A percentile compares a stretch with the other conserved stretches of the same genome.
Evolutionary conservation across 2,113 vertebrate genomes (phyloP).

Genomic region (Laticauda laticaudata): DNA sequence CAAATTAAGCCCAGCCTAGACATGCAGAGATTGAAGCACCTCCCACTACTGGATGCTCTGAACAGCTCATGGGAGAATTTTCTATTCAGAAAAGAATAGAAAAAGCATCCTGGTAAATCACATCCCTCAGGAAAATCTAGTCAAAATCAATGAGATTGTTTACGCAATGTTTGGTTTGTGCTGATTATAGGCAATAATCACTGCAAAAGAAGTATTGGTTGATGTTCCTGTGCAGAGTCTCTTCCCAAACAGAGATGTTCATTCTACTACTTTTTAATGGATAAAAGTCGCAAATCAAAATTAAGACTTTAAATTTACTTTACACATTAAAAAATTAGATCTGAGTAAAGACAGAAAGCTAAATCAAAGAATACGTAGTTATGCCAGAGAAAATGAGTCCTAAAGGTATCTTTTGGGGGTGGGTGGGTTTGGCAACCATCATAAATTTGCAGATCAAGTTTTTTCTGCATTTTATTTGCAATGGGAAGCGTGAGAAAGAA

Average conservation of each 20-base stretch:
- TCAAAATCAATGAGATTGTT: background rate
- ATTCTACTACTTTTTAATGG: background rate
- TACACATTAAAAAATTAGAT: background rate
- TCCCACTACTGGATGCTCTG: too few relatives aligned
- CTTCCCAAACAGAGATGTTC: background rate
- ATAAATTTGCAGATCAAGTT: background rate
- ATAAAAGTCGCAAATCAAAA: background rate
- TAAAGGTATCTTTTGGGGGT: background rate
- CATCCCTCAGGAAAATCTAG: background rate
- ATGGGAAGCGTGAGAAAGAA: background rate
- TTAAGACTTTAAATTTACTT: background rate
- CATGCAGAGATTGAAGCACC: too few relatives aligned
- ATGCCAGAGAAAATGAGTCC: background rate
- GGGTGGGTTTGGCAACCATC: background rate
- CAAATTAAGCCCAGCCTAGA: too few relatives aligned
- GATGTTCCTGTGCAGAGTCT: background rate
- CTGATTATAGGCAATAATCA: background rate
- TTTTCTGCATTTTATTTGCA: background rate
- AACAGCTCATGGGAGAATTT: too few relatives aligned
- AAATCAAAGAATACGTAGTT: background rate
- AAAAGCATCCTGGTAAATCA: background rate
- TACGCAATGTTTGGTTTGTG: background rate
- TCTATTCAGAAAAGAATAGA: background rate
- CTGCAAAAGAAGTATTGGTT: background rate
- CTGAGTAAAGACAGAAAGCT: background rate